Conservation (phyloP, 2,888 invertebrate species). For the Abscondita cerata region DNA sequence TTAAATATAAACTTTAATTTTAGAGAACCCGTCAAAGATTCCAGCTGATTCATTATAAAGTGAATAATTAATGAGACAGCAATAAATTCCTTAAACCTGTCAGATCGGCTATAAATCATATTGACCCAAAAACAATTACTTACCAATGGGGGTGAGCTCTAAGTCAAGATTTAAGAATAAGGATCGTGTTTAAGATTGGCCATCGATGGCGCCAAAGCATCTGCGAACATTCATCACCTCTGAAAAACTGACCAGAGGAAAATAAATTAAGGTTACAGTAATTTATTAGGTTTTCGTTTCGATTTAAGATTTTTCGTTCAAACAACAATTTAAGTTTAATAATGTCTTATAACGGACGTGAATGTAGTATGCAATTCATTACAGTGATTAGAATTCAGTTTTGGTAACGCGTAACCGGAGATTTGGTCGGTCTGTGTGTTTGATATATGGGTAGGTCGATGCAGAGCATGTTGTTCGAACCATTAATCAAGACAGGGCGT, state of each 20-base stretch:
- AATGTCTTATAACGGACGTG: not conserved
- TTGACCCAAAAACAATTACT: constrained; percentile 21
- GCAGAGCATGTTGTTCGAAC: constrained; percentile 53
- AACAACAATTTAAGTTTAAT: too few species aligned
- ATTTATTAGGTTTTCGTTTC: not conserved
- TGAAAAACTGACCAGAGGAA: constrained; percentile 27
- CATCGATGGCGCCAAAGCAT: constrained; percentile 32
- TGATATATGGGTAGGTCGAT: constrained; percentile 57
- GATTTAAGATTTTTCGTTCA: too few species aligned
- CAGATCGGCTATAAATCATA: constrained; percentile 26
- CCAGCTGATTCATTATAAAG: too few species aligned
- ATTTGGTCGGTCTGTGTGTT: constrained; percentile 46
- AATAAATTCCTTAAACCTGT: constrained; percentile 17
- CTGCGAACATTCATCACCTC: constrained; percentile 33
- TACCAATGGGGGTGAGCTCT: constrained; percentile 19
- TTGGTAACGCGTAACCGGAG: constrained; percentile 47
- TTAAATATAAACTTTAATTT: too few species aligned
- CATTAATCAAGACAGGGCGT: constrained; percentile 56
- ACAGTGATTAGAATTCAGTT: constrained; percentile 41
- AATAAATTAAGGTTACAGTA: constrained; percentile 22
- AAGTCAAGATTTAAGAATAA: constrained; percentile 17
- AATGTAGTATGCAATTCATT: constrained; percentile 17
- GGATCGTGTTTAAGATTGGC: constrained; percentile 23
- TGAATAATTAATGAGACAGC: constrained; percentile 20
- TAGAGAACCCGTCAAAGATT: too few species aligned